Base-by-base conservation (phyloP, 2,888 invertebrate species). In the Cecidostiba fungosa region DNA sequence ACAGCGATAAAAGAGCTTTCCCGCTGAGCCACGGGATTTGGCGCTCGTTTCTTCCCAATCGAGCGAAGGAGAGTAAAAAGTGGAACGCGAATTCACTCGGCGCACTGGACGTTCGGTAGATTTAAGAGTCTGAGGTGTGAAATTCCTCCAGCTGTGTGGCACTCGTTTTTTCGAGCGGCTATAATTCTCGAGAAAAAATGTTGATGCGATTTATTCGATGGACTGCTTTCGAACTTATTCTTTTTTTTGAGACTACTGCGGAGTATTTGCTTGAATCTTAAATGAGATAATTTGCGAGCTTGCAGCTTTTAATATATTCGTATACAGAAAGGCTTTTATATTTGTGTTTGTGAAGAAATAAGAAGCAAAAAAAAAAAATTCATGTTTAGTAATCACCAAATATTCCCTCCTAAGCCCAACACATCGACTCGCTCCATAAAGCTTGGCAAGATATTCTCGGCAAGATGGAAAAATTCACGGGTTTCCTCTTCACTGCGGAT, bases 41-140 rank as follows among this genome's bases (percentile, higher is more conserved):
- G 72, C 73, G 54, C 16, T 62, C 73, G 73, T 81, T 73, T 73
- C 54, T 62, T 73, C 81, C 59, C 69, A 47, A 36, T 66, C 54
- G 80, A 80, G 54, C 32, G 36, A 3, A n/a, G 26, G 62, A 8
- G 77, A n/a, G 26, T 47, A 59, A 36, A 59, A 77, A 77, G 32
- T 59, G 50, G 39, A 47, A 59, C 39, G 77, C 5, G 39, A 59
- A 59, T 59, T 59, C 36, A 77, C 43, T 32, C 39, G 23, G 39
- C 36, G 14, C 12, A 72, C 32, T 69, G 29, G 29, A 19, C 29
- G 29, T 32, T 29, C 69, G 19, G 32, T 70, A 36, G 69, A 70
- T 70, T 70, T 70, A 70, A 70, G 69, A 70, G 69, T 3, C 50
- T 50, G 50, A 50, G 69, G 32, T 70, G 32, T 29, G 69, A 29